Evolutionary conservation across 2,888 invertebrate genomes (phyloP).

Genomic region (Pocota personata): DNA sequence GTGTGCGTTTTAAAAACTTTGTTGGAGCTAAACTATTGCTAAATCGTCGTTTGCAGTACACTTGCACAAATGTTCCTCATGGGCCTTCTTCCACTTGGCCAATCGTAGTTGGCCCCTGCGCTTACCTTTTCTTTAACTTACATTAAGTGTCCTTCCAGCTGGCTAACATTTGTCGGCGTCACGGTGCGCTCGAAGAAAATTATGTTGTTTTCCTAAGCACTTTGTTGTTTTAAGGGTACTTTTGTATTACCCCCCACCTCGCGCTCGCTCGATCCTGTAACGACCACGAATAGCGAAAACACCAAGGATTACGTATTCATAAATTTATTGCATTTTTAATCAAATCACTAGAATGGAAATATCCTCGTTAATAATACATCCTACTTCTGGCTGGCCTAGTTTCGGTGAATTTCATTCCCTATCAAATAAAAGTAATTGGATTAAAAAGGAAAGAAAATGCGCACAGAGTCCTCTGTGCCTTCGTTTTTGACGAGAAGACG

Average conservation of each 20-base stretch:
- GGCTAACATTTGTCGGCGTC: neutral
- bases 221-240: neutral
- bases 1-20: no score
- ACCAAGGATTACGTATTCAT: conserved; percentile 35
- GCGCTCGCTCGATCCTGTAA: neutral
- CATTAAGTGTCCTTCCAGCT: neutral
- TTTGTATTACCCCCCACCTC: conserved; percentile 35
- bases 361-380: conserved; percentile 55
- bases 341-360: conserved; percentile 52
- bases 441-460: conserved; percentile 40
- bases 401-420: conserved; percentile 19
- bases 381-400: conserved; percentile 57
- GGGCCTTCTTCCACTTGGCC: no score
- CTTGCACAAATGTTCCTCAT: no score
- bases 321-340: conserved; percentile 67
- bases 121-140: neutral
- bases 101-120: neutral
- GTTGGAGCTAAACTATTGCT: no score
- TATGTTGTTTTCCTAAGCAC: neutral
- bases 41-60: no score
- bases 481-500: conserved; percentile 20
- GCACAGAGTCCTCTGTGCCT: conserved; percentile 20
- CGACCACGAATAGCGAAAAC: conserved; percentile 19
- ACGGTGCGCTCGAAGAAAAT: neutral
- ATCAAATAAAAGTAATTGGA: conserved; percentile 59